Evolutionary conservation across 2,113 vertebrate species (phyloP).

Genomic region (Phalacrocorax carbo): DNA sequence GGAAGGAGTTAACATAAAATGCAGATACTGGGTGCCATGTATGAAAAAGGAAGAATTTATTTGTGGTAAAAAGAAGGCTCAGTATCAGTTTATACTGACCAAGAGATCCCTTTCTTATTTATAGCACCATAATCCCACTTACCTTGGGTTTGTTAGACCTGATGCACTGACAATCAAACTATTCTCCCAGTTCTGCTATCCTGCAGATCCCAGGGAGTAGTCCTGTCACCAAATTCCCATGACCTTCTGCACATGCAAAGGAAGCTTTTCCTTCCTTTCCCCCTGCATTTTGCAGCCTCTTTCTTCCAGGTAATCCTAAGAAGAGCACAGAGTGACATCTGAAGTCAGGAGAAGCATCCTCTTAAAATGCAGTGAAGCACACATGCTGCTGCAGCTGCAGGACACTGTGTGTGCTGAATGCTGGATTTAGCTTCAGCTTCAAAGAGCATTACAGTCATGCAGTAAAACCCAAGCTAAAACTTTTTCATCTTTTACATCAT

Average conservation of each 20-base stretch:
- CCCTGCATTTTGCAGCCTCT: background rate
- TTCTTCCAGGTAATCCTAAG: background rate
- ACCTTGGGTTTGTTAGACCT: background rate
- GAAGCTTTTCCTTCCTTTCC: background rate
- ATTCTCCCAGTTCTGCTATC: background rate
- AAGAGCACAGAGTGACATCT: background rate
- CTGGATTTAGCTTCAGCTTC: background rate
- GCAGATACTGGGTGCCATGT: background rate
- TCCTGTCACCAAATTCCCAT: background rate
- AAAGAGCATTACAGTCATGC: background rate
- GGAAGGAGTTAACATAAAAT: background rate
- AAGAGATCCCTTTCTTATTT: background rate
- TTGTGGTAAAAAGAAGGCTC: background rate
- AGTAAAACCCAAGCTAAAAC: background rate
- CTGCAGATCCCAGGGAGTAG: background rate
- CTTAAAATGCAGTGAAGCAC: background rate
- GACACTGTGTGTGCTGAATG: background rate
- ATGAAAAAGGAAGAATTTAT: background rate
- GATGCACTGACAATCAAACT: background rate
- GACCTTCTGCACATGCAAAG: background rate
- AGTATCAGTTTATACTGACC: background rate
- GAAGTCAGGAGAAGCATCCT: background rate
- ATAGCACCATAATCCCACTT: background rate
- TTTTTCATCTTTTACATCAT: background rate
- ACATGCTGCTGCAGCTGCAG: background rate